phyloP scores from a whole-genome alignment of 2,888 invertebrate genomes.

The Latheticus oryzae region DNA sequence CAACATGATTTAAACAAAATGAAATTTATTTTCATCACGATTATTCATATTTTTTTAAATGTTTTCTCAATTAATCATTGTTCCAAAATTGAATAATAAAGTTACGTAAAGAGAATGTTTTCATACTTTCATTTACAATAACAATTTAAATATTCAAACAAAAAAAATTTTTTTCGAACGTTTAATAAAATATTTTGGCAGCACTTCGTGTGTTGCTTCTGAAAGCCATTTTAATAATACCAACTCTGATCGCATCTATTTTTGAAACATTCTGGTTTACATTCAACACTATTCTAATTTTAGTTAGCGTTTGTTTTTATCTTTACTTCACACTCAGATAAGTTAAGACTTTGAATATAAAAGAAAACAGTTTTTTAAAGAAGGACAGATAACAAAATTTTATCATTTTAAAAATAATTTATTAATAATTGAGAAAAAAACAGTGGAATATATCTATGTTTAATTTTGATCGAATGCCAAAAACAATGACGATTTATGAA shows the following conservation, averaged over 20 bases:
- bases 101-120: constrained; percentile 29
- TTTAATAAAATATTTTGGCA: constrained; percentile 44
- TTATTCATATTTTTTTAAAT: constrained; percentile 1
- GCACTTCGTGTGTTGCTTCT: constrained; percentile 23
- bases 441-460: constrained; percentile 12
- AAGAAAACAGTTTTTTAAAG: constrained; percentile 8
- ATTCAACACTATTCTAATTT: constrained; percentile 48
- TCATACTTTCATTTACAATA: constrained; percentile 29
- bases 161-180: not conserved
- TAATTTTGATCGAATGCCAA: constrained; percentile 31
- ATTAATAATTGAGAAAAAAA: too few relatives aligned
- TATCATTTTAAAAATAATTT: constrained; percentile 30
- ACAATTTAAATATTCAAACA: constrained; percentile 17
- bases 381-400: constrained; percentile 10
- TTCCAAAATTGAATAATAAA: too few relatives aligned
- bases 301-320: constrained; percentile 48
- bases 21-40: not conserved
- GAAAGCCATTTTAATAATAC: constrained; percentile 46
- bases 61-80: constrained; percentile 18
- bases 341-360: constrained; percentile 28
- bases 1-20: constrained; percentile 4
- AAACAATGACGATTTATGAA: constrained; percentile 31
- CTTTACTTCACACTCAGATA: constrained; percentile 41
- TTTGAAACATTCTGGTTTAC: constrained; percentile 47
- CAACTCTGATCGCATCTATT: constrained; percentile 50